Evolutionary conservation across 2,888 invertebrate species (phyloP), one percentile per base, ranked within the genome.

Genomic region (Chironomus tentans): DNA sequence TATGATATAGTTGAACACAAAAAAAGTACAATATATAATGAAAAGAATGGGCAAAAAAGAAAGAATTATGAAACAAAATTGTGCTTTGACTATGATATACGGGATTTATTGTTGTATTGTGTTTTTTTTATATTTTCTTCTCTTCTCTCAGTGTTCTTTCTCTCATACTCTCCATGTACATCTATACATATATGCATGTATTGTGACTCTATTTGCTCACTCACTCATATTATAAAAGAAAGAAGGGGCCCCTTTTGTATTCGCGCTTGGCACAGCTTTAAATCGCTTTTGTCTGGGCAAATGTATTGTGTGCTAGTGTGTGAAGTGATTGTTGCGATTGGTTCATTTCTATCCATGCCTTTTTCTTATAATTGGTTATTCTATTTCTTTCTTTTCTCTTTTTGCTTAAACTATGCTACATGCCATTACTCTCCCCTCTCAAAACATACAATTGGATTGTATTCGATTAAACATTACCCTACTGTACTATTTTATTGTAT

Each of bases 41-140:
- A 28, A 13, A 56, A 71, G 56, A 56, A 61, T 22, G 65, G 38
- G 28, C 28, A 68, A 74, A 74, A 72, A 72, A 50, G 50, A 62
- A 50, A 61, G 74, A 74, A 74, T 74, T 74, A 74, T 74, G 74
- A 74, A 74, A 74, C 74, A 74, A 74, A 74, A 74, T 74, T 47
- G 74, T 56, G 56, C 65, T 73, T 73, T 73, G 72, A 62, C 72
- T 73, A 73, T 73, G 72, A 73, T 74, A 74, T 74, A 74, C 74
- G 68, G 22, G 21, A 70, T 12, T 13, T 28, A 47, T 46, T 28
- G 74, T 74, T 74, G 62, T 74, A 10, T 18, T 65, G 22, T 74
- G 38, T 38, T 4, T 28, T 28, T 24, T 28, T 38, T 38, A 38
- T 38, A 13, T 7, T 24, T 15, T 24, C 24, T 61, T 38, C 12